Percentiles rank a stretch among this genome's conserved stretches.
Conservation (phyloP, 2,888 invertebrate species). For the Thereva nobilitata region DNA sequence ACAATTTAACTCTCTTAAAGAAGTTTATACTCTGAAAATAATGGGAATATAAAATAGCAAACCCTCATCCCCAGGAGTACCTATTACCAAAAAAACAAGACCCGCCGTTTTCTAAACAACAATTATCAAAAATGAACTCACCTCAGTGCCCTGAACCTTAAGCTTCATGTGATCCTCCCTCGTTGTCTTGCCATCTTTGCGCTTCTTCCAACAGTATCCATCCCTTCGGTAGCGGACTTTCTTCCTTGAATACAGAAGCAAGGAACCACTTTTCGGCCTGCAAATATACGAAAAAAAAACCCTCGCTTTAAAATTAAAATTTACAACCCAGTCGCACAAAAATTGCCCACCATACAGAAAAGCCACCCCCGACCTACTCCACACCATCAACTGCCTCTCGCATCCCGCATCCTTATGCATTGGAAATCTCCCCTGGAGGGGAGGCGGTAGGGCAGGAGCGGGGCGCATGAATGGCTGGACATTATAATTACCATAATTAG, state of each 20-base stretch:
- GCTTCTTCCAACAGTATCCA: slow-evolving; percentile 98
- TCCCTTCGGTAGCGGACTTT: slow-evolving; percentile 94
- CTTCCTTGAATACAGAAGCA: slow-evolving; percentile 94
- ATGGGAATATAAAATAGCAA: too few species aligned
- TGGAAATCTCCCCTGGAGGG: background rate
- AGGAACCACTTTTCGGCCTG: slow-evolving; percentile 96
- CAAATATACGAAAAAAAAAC: slow-evolving; percentile 49
- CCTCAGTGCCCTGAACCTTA: slow-evolving; percentile 96
- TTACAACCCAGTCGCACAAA: slow-evolving; percentile 24
- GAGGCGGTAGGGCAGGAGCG: slow-evolving; percentile 7
- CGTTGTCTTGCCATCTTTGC: slow-evolving; percentile 97
- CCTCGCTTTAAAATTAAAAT: slow-evolving; percentile 21
- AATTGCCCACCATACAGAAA: too few species aligned
- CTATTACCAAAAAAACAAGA: slow-evolving; percentile 6
- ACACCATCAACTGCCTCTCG: too few species aligned
- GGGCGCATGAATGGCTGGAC: slow-evolving; percentile 22
- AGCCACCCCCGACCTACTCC: too few species aligned
- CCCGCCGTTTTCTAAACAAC: slow-evolving; percentile 9
- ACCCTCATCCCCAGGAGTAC: slow-evolving; percentile 4
- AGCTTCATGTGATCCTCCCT: slow-evolving; percentile 99
- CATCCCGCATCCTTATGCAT: background rate
- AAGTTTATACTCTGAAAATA: too few species aligned
- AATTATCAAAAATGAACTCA: slow-evolving; percentile 56
- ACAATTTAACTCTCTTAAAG: too few species aligned
- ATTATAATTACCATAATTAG: slow-evolving; percentile 43